Conservation (phyloP, 2,113 vertebrate genomes). For the Archocentrus centrarchus region DNA sequence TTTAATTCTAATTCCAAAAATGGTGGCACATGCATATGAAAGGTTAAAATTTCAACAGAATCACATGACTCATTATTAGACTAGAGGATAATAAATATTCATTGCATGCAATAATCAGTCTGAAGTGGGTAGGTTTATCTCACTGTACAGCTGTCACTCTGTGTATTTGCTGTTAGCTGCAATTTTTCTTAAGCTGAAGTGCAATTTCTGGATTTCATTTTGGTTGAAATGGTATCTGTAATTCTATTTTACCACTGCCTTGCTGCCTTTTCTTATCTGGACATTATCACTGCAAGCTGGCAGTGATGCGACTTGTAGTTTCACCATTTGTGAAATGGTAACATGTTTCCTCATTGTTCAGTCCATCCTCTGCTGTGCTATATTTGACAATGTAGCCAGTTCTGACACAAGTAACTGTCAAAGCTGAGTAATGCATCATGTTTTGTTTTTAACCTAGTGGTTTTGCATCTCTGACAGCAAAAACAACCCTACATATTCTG, state of each 20-base stretch:
- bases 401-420: conserved; percentile 2
- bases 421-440: neutral
- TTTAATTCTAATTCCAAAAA: neutral
- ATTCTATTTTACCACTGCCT: neutral
- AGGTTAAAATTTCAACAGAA: neutral
- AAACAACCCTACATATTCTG: neutral
- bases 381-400: conserved; percentile 5
- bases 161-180: neutral
- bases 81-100: neutral
- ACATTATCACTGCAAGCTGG: neutral
- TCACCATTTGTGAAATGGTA: neutral
- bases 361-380: neutral
- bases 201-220: neutral
- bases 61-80: neutral
- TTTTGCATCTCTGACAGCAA: neutral
- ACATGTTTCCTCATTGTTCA: neutral
- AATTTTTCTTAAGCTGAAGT: neutral
- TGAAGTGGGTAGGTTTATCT: neutral
- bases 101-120: neutral
- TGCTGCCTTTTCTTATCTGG: neutral
- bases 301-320: neutral
- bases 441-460: neutral
- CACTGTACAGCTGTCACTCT: conserved; percentile 21
- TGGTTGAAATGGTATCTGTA: neutral
- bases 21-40: too few relatives aligned